Evolutionary conservation across 2,797 vertebrate genomes (phyloP), one percentile per base, ranked within the genome.

Genomic region (Sylvilagus floridanus): DNA sequence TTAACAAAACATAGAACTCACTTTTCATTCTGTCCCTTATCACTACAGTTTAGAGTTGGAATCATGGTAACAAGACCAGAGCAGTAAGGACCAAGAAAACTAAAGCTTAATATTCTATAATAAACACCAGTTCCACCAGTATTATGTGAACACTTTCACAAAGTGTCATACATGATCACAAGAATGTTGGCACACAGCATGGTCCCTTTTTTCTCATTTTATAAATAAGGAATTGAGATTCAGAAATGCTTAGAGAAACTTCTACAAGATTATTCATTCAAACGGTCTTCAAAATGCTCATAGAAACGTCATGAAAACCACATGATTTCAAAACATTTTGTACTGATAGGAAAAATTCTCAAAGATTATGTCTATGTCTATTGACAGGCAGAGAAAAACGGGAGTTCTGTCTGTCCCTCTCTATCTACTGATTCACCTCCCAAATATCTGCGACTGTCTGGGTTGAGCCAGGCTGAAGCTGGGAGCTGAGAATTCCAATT

Each of bases 181-280:
- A 69, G 73, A 69, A 78, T 66, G 5, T 9, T 73, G 37, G 7
- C 22, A 94, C 9, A 17, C 16, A 24, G 16, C 19, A 57, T 30
- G 5, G 4, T 35, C 19, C 37, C 42, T 69, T 54, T 37, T 69
- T 28, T 63, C 37, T 50, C 16, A 2, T 24, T 50, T 50, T 19
- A 84, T 24, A 79, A 77, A 83, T 66, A 73, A 91, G 66, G 28
- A 73, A 81, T 13, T 72, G 17, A 88, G 19, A 14, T 63, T 83
- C 10, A 66, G 22, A 77, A 42, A 65, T 4, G 12, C 57, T 95
- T 68, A 90, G 32, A 65, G n/a, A 42, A 42, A 68, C 4, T 84
- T 68, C 30, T 66, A 76, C 16, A 4, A 84, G 72, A 22, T 54
- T 68, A 71, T 11, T 37, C 26, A 77, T 35, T 22, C 3, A 65